Percentiles rank a stretch among this genome's conserved stretches.
phyloP scores from a whole-genome alignment of 1,140 invertebrate species.

The Drosophila saltans region DNA sequence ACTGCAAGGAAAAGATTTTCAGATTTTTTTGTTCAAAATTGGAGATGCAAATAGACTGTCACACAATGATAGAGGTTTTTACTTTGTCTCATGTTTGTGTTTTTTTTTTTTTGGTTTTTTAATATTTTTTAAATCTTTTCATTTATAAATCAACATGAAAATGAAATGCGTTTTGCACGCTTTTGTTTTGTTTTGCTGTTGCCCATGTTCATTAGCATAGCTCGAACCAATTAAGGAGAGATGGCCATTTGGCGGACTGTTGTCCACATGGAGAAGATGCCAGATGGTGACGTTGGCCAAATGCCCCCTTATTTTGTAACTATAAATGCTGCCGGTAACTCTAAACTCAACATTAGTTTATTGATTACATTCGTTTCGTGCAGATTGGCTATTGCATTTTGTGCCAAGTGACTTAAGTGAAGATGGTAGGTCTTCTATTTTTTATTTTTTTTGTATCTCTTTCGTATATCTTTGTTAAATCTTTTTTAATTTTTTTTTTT shows the following conservation, averaged over 20 bases:
- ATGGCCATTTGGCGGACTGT: conserved; percentile 31
- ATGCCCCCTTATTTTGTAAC: conserved; percentile 24
- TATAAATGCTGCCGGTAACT: conserved; percentile 61
- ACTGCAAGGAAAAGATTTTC: neutral
- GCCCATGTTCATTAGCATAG: conserved; percentile 63
- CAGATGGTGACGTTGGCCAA: conserved; percentile 19
- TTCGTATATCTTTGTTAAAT: conserved; percentile 13
- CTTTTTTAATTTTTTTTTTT: conserved; percentile 3
- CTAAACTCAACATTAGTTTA: conserved; percentile 61
- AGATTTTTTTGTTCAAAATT: conserved; percentile 12
- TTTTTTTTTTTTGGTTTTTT: neutral
- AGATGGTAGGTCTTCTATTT: conserved; percentile 63
- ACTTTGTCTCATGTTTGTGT: neutral
- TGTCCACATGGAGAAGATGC: conserved; percentile 4
- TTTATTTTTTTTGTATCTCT: conserved; percentile 11
- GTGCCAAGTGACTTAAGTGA: conserved; percentile 46
- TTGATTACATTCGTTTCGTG: conserved; percentile 65
- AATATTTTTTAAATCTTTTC: conserved; percentile 31
- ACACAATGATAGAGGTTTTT: conserved; percentile 10
- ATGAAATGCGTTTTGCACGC: conserved; percentile 69
- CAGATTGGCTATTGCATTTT: conserved; percentile 48
- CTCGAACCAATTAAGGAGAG: conserved; percentile 24
- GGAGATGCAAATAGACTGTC: conserved; percentile 7
- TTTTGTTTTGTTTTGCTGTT: conserved; percentile 58
- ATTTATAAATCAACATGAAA: conserved; percentile 63